Conservation (phyloP, 2,797 vertebrate genomes). For the Tiaroga cobitis region DNA sequence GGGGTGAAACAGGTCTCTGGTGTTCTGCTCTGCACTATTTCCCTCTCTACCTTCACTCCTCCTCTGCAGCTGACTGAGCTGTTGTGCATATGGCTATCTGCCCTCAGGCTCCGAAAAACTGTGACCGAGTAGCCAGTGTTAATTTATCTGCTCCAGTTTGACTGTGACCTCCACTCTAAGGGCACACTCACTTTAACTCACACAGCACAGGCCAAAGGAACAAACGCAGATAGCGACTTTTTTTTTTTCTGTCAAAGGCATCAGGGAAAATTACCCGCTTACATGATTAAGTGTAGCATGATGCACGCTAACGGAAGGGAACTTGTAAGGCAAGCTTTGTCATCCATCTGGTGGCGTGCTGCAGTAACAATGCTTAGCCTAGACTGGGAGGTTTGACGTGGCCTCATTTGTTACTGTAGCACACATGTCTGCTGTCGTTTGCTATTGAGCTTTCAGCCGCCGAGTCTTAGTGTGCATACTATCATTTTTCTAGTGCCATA, state of each 20-base stretch:
- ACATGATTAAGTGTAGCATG: slow-evolving; percentile 12
- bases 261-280: slow-evolving; percentile 20
- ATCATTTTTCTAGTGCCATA: slow-evolving; percentile 47
- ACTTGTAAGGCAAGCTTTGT: not conserved
- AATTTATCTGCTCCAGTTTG: slow-evolving; percentile 30
- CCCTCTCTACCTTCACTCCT: slow-evolving; percentile 37
- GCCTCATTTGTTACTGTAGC: slow-evolving; percentile 41
- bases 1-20: slow-evolving; percentile 49
- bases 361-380: slow-evolving; percentile 19
- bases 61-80: slow-evolving; percentile 42
- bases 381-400: slow-evolving; percentile 25
- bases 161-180: slow-evolving; percentile 11
- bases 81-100: slow-evolving; percentile 43
- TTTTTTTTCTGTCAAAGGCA: not conserved
- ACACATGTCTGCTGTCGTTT: slow-evolving; percentile 31
- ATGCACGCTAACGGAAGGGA: slow-evolving; percentile 24
- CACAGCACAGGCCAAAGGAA: slow-evolving; percentile 21
- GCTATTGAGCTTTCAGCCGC: slow-evolving; percentile 50
- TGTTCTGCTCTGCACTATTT: slow-evolving; percentile 37
- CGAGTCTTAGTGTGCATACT: slow-evolving; percentile 51
- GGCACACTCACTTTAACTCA: slow-evolving; percentile 23
- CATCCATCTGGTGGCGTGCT: slow-evolving; percentile 40
- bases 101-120: slow-evolving; percentile 27
- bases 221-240: slow-evolving; percentile 17
- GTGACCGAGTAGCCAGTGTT: slow-evolving; percentile 41